These are phyloP conservation scores for Rhineura floridana DNA, from an alignment of 2,113 vertebrate genomes.

Conservation along the genomic window DNA sequence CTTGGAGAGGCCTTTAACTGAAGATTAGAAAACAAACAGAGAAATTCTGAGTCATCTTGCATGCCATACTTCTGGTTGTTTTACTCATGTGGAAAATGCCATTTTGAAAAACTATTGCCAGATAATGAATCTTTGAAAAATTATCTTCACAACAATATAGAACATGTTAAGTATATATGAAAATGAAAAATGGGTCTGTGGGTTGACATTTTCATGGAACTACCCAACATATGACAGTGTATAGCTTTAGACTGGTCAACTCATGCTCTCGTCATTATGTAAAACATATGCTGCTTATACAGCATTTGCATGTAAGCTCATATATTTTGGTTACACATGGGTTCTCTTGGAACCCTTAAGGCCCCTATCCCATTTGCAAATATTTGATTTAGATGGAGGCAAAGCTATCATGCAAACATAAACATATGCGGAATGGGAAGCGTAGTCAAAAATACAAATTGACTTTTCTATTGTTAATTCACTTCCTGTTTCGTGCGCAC, in stretches of 20 bases:
- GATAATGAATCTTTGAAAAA: too few species aligned
- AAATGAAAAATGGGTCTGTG: too few species aligned
- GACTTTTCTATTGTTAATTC: conserved; percentile 31
- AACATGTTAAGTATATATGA: too few species aligned
- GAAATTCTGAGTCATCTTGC: too few species aligned
- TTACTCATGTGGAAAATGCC: too few species aligned
- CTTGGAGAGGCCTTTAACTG: too few species aligned
- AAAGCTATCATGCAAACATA: conserved; percentile 42
- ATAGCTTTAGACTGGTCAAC: conserved; percentile 51
- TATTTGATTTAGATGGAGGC: conserved; percentile 55
- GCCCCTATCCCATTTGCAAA: conserved; percentile 48
- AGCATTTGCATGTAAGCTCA: conserved; percentile 58
- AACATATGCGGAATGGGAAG: conserved; percentile 9
- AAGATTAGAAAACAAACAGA: too few species aligned
- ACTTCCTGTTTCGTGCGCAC: conserved; percentile 11
- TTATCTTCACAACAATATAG: too few species aligned
- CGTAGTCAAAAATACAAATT: conserved; percentile 33
- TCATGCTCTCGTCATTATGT: conserved; percentile 48
- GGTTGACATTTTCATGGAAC: too few species aligned
- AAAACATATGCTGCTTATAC: conserved; percentile 55
- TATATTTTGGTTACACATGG: conserved; percentile 57
- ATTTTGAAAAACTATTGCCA: too few species aligned
- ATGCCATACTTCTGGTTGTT: too few species aligned
- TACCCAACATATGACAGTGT: conserved; percentile 41
- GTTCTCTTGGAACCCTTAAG: conserved; percentile 56